Conservation (phyloP, 2,888 invertebrate genomes). For the Scelioninae gen. 1 region DNA sequence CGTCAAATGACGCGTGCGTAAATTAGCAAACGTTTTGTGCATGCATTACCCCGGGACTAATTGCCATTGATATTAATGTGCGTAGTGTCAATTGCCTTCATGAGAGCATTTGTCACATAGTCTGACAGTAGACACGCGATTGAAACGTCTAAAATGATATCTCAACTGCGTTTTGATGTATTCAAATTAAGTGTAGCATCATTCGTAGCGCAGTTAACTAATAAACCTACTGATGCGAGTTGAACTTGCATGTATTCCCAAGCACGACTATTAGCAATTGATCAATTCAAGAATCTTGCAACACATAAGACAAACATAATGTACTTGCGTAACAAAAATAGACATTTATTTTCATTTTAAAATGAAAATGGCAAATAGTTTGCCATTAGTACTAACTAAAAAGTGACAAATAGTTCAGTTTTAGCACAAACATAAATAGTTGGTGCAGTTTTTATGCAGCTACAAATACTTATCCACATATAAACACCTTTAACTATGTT, state of each 20-base stretch:
- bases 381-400: no score
- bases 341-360: neutral
- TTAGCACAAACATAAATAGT: no score
- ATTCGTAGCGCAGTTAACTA: constrained; percentile 16
- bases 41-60: constrained; percentile 39
- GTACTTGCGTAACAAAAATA: constrained; percentile 25
- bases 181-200: constrained; percentile 42
- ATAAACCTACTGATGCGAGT: constrained; percentile 10
- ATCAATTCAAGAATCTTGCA: constrained; percentile 36
- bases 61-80: constrained; percentile 59
- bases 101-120: constrained; percentile 56
- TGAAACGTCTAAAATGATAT: constrained; percentile 60
- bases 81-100: constrained; percentile 55
- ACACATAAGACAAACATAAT: constrained; percentile 1
- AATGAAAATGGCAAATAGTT: no score
- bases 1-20: constrained; percentile 19
- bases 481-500: no score
- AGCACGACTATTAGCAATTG: constrained; percentile 23
- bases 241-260: constrained; percentile 11
- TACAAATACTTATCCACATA: no score
- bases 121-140: constrained; percentile 63
- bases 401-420: no score
- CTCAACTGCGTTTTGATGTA: constrained; percentile 49
- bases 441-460: no score
- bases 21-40: constrained; percentile 36